Percentiles rank a stretch among this genome's conserved stretches.
phyloP scores from a whole-genome alignment of 2,113 vertebrate genomes.

The Oophaga pumilio region DNA sequence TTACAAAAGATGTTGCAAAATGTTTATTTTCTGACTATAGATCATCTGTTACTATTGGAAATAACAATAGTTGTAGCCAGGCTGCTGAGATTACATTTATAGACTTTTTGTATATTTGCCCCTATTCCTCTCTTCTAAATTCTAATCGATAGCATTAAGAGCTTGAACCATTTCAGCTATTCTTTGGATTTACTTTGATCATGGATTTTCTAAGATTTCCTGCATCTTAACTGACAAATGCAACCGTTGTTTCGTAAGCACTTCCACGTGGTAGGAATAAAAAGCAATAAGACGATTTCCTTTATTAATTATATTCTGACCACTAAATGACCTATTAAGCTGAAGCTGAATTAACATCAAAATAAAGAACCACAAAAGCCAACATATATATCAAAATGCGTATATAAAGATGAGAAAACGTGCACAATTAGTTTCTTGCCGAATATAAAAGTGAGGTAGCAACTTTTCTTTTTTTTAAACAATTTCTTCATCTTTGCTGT shows the following conservation, averaged over 20 bases:
- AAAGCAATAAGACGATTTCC: background rate
- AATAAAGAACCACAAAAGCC: too few species aligned
- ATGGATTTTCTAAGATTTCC: background rate
- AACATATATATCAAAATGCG: too few species aligned
- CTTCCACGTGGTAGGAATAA: background rate
- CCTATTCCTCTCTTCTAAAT: background rate
- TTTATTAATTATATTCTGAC: background rate
- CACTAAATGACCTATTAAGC: background rate
- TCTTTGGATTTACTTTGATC: slow-evolving; percentile 1
- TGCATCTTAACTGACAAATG: background rate
- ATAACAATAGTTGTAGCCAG: too few species aligned
- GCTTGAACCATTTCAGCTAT: background rate
- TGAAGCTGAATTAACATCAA: background rate
- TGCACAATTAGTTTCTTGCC: too few species aligned
- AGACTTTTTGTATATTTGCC: background rate
- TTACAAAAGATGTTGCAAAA: too few species aligned
- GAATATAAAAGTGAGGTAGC: too few species aligned
- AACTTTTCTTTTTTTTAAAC: too few species aligned
- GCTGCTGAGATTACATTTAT: too few species aligned
- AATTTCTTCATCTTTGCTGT: too few species aligned
- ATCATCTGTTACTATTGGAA: too few species aligned
- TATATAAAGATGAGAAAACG: too few species aligned
- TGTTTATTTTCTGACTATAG: too few species aligned
- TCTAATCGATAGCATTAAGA: background rate
- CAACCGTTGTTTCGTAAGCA: background rate